Evolutionary conservation across 1,140 invertebrate genomes (phyloP).

Genomic region (Drosophila sp.): DNA sequence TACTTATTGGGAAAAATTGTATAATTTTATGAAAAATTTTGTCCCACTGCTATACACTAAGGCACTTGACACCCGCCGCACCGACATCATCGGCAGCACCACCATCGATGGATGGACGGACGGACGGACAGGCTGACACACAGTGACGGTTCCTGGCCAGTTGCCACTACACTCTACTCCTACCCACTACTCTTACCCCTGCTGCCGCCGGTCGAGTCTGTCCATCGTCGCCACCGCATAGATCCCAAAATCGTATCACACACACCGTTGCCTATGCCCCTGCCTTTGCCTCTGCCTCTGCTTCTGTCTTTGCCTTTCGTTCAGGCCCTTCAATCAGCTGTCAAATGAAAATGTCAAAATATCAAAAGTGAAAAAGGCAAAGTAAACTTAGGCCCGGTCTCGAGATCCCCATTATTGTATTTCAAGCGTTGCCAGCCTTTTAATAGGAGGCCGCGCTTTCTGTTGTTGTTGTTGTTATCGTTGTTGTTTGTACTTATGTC

Average conservation of each 20-base stretch:
- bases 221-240: constrained; percentile 22
- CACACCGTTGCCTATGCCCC: constrained; percentile 21
- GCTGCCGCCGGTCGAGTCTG: not conserved
- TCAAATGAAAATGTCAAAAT: constrained; percentile 82
- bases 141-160: constrained; percentile 50
- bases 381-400: constrained; percentile 74
- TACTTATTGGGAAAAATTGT: no score
- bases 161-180: constrained; percentile 6
- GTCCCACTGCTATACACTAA: no score
- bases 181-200: not conserved
- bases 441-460: constrained; percentile 58
- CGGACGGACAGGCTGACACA: constrained; percentile 38
- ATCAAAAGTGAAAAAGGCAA: constrained; percentile 81
- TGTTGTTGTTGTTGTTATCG: constrained; percentile 43
- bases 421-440: constrained; percentile 67
- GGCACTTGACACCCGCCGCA: constrained; percentile 27
- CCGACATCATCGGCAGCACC: constrained; percentile 10
- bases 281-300: constrained; percentile 12
- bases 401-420: constrained; percentile 71
- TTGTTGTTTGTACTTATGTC: constrained; percentile 40
- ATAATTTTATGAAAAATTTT: no score
- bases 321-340: constrained; percentile 77
- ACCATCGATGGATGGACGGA: no score
- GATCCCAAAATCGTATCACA: constrained; percentile 65
- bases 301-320: constrained; percentile 27